Conservation (phyloP, 2,888 invertebrate species). For the Cheilosia vernalis region DNA sequence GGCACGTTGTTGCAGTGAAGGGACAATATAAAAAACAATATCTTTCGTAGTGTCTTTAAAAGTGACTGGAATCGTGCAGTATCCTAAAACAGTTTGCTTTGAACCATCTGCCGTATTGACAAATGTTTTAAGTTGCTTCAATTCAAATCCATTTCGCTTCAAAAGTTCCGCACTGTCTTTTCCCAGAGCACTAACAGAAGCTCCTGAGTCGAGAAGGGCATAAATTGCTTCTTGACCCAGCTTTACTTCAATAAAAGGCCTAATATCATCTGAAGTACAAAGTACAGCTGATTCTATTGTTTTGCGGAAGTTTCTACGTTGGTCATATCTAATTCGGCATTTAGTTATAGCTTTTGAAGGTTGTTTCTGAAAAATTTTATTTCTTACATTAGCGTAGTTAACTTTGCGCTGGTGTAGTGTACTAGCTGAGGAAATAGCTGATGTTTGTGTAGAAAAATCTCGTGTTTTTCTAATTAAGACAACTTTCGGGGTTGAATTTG, state of each 20-base stretch:
- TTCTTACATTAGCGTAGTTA: background rate
- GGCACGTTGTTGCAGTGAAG: background rate
- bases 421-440: background rate
- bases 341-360: background rate
- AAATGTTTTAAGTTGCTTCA: background rate
- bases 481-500: background rate
- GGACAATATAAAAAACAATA: background rate
- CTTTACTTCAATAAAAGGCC: slow-evolving; percentile 1
- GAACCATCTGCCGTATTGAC: slow-evolving; percentile 2
- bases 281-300: background rate
- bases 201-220: slow-evolving; percentile 8
- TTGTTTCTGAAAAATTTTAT: background rate
- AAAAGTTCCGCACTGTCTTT: background rate
- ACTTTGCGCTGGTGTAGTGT: background rate
- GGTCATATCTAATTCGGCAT: background rate
- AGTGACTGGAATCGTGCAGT: background rate
- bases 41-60: background rate
- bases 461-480: background rate
- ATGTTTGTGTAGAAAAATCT: background rate
- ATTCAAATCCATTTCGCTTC: background rate
- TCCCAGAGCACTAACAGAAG: slow-evolving; percentile 7
- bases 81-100: background rate
- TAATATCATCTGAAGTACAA: background rate
- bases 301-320: background rate
- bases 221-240: background rate